Evolutionary conservation across 2,113 vertebrate species (phyloP).

Genomic region (Ageneiosus marmoratus): DNA sequence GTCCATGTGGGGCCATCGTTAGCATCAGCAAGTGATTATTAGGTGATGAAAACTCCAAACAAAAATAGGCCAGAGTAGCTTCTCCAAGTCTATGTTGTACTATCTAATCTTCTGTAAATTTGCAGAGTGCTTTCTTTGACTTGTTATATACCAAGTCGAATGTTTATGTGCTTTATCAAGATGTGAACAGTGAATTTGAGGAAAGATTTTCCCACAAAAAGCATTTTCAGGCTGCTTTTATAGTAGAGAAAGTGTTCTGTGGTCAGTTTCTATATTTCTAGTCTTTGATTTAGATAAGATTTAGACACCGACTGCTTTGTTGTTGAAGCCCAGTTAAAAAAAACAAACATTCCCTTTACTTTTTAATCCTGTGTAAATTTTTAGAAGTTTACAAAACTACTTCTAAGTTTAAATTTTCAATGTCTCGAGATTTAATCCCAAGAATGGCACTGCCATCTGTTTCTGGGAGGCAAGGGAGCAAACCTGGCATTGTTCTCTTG

Average conservation of each 20-base stretch:
- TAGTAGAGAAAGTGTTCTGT: not conserved
- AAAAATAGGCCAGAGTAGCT: not conserved
- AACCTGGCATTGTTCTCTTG: not conserved
- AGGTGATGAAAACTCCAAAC: not conserved
- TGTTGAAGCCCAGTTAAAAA: not conserved
- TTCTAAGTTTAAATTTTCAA: not conserved
- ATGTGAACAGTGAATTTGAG: not conserved
- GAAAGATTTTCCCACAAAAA: constrained; percentile 3
- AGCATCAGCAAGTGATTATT: not conserved
- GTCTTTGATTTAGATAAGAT: constrained; percentile 8
- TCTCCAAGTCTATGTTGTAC: not conserved
- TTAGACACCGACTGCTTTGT: not conserved
- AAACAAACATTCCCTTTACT: not conserved
- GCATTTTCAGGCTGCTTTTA: not conserved
- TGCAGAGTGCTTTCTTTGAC: not conserved
- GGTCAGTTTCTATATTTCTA: not conserved
- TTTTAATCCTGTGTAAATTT: too few species aligned
- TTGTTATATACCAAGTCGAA: not conserved
- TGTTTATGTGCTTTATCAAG: not conserved
- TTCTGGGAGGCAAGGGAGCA: not conserved
- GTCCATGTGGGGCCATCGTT: not conserved
- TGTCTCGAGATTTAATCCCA: not conserved
- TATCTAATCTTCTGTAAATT: constrained; percentile 13
- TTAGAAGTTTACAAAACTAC: not conserved
- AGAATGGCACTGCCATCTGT: not conserved